Conservation (phyloP, 92 coral and sea anemone genomes). For the Isaurus tuberculatus region DNA sequence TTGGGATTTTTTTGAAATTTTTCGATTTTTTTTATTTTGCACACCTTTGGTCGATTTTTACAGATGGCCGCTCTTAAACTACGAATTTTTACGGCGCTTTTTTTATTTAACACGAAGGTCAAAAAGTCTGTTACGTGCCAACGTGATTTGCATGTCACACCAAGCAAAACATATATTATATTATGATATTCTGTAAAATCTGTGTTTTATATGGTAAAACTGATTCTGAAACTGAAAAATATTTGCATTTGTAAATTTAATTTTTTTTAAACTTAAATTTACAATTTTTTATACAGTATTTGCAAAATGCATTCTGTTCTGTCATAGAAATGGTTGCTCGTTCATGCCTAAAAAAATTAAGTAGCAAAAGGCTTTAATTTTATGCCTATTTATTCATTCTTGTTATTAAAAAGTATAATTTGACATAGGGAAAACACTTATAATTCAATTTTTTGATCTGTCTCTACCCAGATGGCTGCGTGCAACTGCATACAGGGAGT, state of each 20-base stretch:
- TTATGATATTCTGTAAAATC: neutral
- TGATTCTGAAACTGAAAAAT: neutral
- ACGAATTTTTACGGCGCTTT: too few species aligned
- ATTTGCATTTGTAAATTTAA: too few species aligned
- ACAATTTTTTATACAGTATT: neutral
- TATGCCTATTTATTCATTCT: neutral
- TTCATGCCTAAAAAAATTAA: neutral
- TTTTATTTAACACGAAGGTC: too few species aligned
- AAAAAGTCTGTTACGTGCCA: too few species aligned
- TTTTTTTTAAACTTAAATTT: too few species aligned
- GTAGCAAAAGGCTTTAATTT: neutral
- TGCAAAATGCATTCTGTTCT: neutral
- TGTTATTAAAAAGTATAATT: neutral
- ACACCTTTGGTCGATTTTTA: too few species aligned
- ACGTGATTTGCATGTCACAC: too few species aligned
- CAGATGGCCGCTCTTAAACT: too few species aligned
- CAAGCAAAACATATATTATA: too few species aligned
- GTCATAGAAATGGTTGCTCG: neutral
- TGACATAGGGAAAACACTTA: neutral
- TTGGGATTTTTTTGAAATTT: too few species aligned
- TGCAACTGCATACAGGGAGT: slow-evolving; percentile 32
- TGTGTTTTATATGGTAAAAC: neutral
- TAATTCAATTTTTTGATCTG: slow-evolving; percentile 3
- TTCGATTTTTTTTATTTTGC: too few species aligned
- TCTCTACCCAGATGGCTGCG: slow-evolving; percentile 22